Conservation (phyloP, 2,797 vertebrate species). For the Sebastiscus tertius region DNA sequence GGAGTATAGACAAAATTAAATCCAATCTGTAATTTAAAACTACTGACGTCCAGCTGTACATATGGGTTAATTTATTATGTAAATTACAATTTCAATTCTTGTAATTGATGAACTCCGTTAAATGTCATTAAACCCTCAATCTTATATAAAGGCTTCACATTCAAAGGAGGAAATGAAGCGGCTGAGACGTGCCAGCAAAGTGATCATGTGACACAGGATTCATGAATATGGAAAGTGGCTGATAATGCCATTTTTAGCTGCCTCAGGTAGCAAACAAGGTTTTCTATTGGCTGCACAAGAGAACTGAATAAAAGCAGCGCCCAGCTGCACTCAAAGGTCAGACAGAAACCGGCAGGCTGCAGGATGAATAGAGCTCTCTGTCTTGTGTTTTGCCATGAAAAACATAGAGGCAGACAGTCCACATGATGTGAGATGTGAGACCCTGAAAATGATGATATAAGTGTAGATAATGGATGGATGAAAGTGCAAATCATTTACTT, state of each 20-base stretch:
- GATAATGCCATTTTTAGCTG: slow-evolving; percentile 16
- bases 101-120: neutral
- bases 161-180: neutral
- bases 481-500: neutral
- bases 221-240: slow-evolving; percentile 30
- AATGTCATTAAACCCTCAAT: neutral
- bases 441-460: neutral
- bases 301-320: slow-evolving; percentile 29
- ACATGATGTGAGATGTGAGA: neutral
- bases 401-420: neutral
- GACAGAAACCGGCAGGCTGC: slow-evolving; percentile 3
- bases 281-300: slow-evolving; percentile 8
- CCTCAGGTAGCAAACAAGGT: slow-evolving; percentile 13
- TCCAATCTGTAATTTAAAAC: neutral
- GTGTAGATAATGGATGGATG: neutral
- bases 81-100: neutral
- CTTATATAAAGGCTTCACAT: neutral
- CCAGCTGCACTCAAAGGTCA: slow-evolving; percentile 47
- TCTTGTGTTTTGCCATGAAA: neutral
- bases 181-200: neutral
- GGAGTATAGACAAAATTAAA: neutral
- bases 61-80: neutral
- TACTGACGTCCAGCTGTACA: neutral
- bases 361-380: slow-evolving; percentile 23
- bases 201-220: slow-evolving; percentile 3